These are phyloP conservation scores for Sylvietta virens DNA, from an alignment of 2,113 vertebrate genomes.

Conservation along the genomic window DNA sequence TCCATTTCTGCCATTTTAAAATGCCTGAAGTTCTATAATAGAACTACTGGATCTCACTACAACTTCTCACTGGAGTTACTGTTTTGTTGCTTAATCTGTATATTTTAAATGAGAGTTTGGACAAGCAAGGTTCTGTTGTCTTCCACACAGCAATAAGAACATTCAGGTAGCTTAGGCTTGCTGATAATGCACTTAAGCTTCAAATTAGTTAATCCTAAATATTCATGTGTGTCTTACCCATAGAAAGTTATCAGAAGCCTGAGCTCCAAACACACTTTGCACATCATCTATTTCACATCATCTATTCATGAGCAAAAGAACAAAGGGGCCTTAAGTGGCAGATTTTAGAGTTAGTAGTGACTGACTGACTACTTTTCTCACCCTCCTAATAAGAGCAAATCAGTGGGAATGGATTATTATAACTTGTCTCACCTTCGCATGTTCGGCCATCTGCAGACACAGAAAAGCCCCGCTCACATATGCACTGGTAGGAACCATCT, in stretches of 20 bases:
- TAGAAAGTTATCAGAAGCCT: neutral
- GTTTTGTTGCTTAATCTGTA: neutral
- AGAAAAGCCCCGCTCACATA: slow-evolving; percentile 86
- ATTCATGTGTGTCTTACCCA: neutral
- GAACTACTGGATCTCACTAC: neutral
- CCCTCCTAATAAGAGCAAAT: neutral
- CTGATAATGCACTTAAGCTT: neutral
- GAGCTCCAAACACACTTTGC: neutral
- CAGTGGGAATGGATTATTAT: neutral
- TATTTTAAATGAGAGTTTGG: neutral
- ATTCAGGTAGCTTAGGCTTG: neutral
- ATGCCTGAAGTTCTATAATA: neutral
- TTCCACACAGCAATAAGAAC: neutral
- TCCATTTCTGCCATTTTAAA: neutral
- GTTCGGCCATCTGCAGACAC: slow-evolving; percentile 70
- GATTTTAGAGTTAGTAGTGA: neutral
- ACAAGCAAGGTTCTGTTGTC: neutral
- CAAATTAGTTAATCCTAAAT: neutral
- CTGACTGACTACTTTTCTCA: neutral
- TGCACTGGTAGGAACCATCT: slow-evolving; percentile 84
- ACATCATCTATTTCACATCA: accelerated
- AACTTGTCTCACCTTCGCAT: slow-evolving; percentile 82
- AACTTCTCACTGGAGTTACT: neutral
- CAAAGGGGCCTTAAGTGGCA: neutral
- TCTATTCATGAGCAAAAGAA: neutral